Percentiles rank a stretch among this genome's conserved stretches.
Evolutionary conservation across 2,113 vertebrate genomes (phyloP).

Genomic region (Phasianus colchicus): DNA sequence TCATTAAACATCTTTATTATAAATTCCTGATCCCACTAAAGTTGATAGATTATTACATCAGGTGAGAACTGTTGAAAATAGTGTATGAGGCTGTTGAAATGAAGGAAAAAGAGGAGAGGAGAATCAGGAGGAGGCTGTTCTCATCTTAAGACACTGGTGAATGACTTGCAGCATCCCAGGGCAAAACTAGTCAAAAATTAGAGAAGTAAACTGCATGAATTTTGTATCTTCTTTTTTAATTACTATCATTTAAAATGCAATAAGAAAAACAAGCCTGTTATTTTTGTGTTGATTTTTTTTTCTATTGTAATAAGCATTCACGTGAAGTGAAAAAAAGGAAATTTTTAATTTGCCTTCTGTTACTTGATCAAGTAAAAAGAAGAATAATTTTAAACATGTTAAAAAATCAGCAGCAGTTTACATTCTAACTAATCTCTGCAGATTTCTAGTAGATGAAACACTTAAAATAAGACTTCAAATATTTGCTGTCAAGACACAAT

Average conservation of each 20-base stretch:
- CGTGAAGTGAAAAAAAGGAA: neutral
- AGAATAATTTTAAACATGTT: neutral
- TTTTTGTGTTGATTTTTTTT: neutral
- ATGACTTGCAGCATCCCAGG: neutral
- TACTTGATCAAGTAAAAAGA: neutral
- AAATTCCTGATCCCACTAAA: neutral
- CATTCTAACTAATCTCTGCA: neutral
- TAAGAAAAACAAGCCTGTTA: neutral
- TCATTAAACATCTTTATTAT: neutral
- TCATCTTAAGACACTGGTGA: neutral
- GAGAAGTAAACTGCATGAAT: neutral
- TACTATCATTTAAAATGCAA: neutral
- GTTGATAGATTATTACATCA: neutral
- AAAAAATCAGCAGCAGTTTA: neutral
- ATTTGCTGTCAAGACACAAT: neutral
- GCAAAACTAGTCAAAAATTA: neutral
- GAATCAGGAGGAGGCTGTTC: neutral
- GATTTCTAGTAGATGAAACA: neutral
- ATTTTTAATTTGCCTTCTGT: neutral
- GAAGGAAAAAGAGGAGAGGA: neutral
- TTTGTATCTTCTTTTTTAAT: neutral
- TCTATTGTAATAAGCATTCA: neutral
- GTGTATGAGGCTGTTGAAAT: neutral
- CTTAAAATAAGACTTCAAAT: neutral
- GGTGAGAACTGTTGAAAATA: neutral